These are phyloP conservation scores for Aporrectodea caliginosa DNA, from an alignment of 1,140 invertebrate species.

Conservation along the genomic window DNA sequence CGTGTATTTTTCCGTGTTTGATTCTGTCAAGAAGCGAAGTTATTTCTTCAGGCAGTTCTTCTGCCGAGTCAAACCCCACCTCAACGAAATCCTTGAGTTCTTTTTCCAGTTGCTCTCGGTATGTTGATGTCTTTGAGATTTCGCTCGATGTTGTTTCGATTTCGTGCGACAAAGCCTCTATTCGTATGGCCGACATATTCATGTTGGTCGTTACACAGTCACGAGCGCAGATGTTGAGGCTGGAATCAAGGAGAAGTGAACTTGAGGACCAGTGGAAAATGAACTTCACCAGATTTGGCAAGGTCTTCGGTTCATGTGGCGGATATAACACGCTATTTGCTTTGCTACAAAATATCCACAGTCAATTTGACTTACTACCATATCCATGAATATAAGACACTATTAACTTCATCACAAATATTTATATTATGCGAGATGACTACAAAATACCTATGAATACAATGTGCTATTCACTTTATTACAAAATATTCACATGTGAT, in stretches of 20 bases:
- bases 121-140: not conserved
- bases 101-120: not conserved
- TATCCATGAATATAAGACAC: too few species aligned
- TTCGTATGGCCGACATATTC: not conserved
- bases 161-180: not conserved
- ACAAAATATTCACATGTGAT: too few species aligned
- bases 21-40: not conserved
- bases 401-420: too few species aligned
- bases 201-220: not conserved
- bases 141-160: not conserved
- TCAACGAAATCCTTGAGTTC: not conserved
- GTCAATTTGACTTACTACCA: conserved; percentile 3
- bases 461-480: too few species aligned
- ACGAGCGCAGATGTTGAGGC: not conserved
- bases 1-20: not conserved
- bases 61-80: not conserved
- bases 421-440: too few species aligned
- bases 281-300: conserved; percentile 69
- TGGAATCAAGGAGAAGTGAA: not conserved
- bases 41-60: too few species aligned
- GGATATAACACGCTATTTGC: conserved; percentile 71
- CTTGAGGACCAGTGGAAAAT: conserved; percentile 58
- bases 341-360: conserved; percentile 62
- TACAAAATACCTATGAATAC: too few species aligned
- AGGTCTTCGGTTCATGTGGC: conserved; percentile 61